Conservation (phyloP, 2,797 vertebrate species). For the Lacerta agilis region DNA sequence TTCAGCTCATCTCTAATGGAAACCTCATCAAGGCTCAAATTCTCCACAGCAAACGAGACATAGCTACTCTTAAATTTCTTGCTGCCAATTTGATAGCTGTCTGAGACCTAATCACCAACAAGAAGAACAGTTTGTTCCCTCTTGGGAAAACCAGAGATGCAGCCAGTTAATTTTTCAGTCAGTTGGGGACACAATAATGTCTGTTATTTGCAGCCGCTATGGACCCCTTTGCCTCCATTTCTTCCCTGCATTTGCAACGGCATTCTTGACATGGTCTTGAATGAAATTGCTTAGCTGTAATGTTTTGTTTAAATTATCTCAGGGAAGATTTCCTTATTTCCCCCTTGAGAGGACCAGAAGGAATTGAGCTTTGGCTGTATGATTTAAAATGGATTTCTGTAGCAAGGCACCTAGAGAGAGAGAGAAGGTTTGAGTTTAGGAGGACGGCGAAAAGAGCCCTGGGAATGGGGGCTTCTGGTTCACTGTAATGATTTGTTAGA, state of each 20-base stretch:
- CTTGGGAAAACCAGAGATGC: not conserved
- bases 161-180: conserved; percentile 1
- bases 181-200: not conserved
- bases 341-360: not conserved
- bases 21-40: not conserved
- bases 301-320: not conserved
- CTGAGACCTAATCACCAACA: not conserved
- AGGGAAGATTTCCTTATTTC: not conserved
- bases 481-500: not conserved
- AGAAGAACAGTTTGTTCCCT: not conserved
- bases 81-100: not conserved
- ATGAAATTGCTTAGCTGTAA: conserved; percentile 2
- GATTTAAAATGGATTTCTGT: not conserved
- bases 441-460: not conserved
- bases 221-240: not conserved
- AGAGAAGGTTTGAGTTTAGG: not conserved
- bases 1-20: not conserved
- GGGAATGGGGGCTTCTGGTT: not conserved
- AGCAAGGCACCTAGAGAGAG: not conserved
- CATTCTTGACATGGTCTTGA: not conserved
- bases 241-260: not conserved
- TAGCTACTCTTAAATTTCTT: not conserved
- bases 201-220: not conserved
- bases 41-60: not conserved
- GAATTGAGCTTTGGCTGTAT: not conserved